phyloP scores from a whole-genome alignment of 2,888 invertebrate species.

The Gymnocheta viridis region DNA sequence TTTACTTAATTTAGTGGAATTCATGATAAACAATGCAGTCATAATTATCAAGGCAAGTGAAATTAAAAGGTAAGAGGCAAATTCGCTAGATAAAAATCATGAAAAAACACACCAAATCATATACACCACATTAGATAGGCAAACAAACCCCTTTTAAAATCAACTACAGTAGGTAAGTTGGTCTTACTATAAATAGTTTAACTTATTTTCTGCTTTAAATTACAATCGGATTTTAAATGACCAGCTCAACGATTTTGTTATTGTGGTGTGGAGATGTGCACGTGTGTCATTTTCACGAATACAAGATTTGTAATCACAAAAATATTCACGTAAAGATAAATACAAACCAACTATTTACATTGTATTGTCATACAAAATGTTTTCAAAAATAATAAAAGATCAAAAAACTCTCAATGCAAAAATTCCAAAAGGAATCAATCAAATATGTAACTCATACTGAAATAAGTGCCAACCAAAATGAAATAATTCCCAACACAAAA shows the following conservation, averaged over 20 bases:
- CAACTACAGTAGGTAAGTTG: background rate
- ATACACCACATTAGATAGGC: background rate
- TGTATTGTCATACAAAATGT: too few relatives aligned
- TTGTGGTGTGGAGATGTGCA: too few relatives aligned
- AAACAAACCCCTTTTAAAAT: background rate
- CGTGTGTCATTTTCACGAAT: too few relatives aligned
- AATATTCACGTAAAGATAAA: too few relatives aligned
- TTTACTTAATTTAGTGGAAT: constrained; percentile 29
- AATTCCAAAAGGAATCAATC: too few relatives aligned
- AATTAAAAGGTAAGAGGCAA: constrained; percentile 23
- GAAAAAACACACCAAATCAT: background rate
- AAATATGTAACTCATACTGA: too few relatives aligned
- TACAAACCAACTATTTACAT: too few relatives aligned
- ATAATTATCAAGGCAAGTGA: constrained; percentile 52
- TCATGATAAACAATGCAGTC: constrained; percentile 51
- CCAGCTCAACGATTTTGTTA: constrained; percentile 21
- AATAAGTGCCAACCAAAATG: too few relatives aligned
- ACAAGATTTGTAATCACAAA: too few relatives aligned
- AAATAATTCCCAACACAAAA: too few relatives aligned
- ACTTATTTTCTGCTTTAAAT: constrained; percentile 24
- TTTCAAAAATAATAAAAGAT: too few relatives aligned
- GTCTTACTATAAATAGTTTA: constrained; percentile 20
- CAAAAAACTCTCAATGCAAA: too few relatives aligned
- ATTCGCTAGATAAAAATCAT: constrained; percentile 30
- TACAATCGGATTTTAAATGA: constrained; percentile 49